phyloP scores from a whole-genome alignment of 2,113 vertebrate genomes.

The Festucalex cinctus region DNA sequence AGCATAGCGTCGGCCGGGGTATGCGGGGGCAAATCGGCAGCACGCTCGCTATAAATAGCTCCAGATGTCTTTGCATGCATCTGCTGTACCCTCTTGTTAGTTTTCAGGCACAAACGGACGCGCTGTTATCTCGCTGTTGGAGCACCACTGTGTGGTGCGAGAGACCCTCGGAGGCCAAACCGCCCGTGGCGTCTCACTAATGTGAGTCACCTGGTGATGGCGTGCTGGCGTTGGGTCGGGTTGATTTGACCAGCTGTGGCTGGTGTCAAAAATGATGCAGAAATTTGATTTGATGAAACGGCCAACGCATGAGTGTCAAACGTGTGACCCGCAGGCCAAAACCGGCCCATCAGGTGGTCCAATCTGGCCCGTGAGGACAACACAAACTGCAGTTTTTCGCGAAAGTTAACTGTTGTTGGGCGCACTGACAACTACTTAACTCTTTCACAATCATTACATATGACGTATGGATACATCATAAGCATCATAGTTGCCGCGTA shows the following conservation, averaged over 20 bases:
- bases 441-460: no score
- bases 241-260: constrained; percentile 38
- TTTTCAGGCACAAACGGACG: constrained; percentile 34
- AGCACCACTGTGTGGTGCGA: constrained; percentile 24
- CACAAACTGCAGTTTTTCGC: no score
- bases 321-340: no score
- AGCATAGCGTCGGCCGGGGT: constrained; percentile 15
- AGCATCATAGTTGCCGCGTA: no score
- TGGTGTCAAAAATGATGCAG: constrained; percentile 36
- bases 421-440: no score
- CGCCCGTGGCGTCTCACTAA: constrained; percentile 27
- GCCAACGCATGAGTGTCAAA: no score
- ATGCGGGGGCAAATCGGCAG: constrained; percentile 31
- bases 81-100: constrained; percentile 13
- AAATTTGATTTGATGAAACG: background rate
- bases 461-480: no score
- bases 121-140: constrained; percentile 45
- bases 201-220: constrained; percentile 38
- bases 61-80: constrained; percentile 24
- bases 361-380: no score
- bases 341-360: no score
- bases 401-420: no score
- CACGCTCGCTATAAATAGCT: constrained; percentile 53
- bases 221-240: constrained; percentile 30
- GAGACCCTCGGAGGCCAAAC: constrained; percentile 40